A percentile compares a stretch with the other conserved stretches of the same genome.
These are phyloP conservation scores for Oryzias melastigma DNA, from an alignment of 2,113 vertebrate species.

Conservation along the genomic window DNA sequence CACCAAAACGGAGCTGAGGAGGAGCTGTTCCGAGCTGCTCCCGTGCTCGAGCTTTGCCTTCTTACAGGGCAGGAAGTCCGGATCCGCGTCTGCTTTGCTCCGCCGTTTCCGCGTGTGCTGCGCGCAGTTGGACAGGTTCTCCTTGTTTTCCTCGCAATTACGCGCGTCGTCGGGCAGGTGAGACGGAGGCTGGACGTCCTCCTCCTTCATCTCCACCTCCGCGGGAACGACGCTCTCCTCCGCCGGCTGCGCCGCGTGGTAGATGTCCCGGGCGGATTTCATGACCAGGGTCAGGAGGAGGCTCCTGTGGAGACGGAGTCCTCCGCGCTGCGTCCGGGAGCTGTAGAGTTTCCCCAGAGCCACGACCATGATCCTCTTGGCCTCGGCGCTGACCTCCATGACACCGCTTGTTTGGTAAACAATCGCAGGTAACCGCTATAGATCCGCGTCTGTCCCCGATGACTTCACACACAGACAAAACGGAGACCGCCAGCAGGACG, in stretches of 20 bases:
- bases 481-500: background rate
- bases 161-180: background rate
- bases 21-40: constrained; percentile 1
- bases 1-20: constrained; percentile 22
- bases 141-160: constrained; percentile 12
- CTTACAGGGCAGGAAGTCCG: constrained; percentile 64
- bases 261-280: constrained; percentile 67
- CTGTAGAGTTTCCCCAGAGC: constrained; percentile 68
- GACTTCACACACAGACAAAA: constrained; percentile 36
- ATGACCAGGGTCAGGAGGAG: constrained; percentile 65
- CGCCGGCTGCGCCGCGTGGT: constrained; percentile 51
- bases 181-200: constrained; percentile 4
- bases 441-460: background rate
- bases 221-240: background rate
- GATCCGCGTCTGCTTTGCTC: constrained; percentile 41
- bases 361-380: constrained; percentile 70
- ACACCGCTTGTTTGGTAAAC: constrained; percentile 22
- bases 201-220: background rate
- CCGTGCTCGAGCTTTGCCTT: constrained; percentile 53
- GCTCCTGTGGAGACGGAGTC: constrained; percentile 63
- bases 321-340: constrained; percentile 61
- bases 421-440: background rate
- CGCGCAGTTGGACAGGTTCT: constrained; percentile 2
- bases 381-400: constrained; percentile 68
- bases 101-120: constrained; percentile 56